phyloP scores from a whole-genome alignment of 2,797 vertebrate species.

The Craterocephalus amniculus region DNA sequence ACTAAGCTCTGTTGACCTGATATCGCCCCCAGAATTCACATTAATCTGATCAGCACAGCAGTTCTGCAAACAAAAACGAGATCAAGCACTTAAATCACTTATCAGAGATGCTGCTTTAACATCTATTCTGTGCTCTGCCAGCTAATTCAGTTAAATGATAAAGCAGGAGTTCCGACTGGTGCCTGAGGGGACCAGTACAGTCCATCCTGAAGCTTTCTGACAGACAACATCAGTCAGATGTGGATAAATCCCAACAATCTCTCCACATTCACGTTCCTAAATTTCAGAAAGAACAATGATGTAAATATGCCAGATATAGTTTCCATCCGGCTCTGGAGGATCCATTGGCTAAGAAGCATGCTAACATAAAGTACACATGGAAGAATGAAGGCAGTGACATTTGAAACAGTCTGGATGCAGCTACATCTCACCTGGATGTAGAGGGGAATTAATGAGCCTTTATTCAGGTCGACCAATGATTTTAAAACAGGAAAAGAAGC shows the following conservation, averaged over 20 bases:
- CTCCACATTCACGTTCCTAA: neutral
- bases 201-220: neutral
- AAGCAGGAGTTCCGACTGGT: neutral
- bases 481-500: too few species aligned
- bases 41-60: slow-evolving; percentile 11
- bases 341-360: too few species aligned
- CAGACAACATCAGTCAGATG: neutral
- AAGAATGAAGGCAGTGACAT: too few species aligned
- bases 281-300: too few species aligned
- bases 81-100: slow-evolving; percentile 4
- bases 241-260: neutral
- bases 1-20: too few species aligned
- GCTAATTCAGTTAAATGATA: slow-evolving; percentile 20
- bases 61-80: neutral
- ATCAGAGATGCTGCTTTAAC: slow-evolving; percentile 16
- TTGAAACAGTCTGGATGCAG: too few species aligned
- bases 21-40: neutral
- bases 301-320: too few species aligned
- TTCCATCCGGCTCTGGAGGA: too few species aligned
- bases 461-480: too few species aligned
- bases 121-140: slow-evolving; percentile 26
- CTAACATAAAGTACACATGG: too few species aligned
- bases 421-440: too few species aligned
- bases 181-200: slow-evolving; percentile 3
- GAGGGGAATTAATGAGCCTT: too few species aligned